Conservation (phyloP, 2,888 invertebrate genomes). For the Tanytarsus gracilentus region DNA sequence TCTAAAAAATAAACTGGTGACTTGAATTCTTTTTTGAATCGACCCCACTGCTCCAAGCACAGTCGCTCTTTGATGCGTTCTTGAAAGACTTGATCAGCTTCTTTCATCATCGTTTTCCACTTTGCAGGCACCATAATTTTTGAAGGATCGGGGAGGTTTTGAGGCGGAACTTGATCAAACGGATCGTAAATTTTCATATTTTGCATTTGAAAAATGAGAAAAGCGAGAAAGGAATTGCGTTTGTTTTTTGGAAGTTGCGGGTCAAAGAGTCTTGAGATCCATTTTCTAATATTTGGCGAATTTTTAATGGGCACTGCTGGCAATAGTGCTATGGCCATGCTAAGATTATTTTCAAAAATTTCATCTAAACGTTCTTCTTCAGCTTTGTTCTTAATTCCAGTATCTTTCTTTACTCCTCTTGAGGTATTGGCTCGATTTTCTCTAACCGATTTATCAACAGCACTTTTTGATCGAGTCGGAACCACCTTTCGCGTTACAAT, state of each 20-base stretch:
- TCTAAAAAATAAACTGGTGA: neutral
- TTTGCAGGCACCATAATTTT: slow-evolving; percentile 2
- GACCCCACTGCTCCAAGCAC: too few species aligned
- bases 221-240: neutral
- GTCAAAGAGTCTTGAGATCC: neutral
- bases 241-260: neutral
- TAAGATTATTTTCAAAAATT: neutral
- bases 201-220: slow-evolving; percentile 1
- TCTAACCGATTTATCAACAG: too few species aligned
- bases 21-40: neutral
- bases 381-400: neutral
- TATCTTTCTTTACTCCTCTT: too few species aligned
- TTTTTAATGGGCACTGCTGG: neutral
- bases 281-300: neutral
- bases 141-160: neutral
- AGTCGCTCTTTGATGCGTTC: neutral
- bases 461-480: too few species aligned
- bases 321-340: neutral
- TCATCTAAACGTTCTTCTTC: neutral
- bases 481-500: too few species aligned
- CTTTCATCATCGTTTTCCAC: neutral
- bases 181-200: slow-evolving; percentile 2
- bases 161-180: neutral
- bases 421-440: too few species aligned
- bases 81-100: neutral